phyloP scores from a whole-genome alignment of 2,888 invertebrate genomes.

The Anodontia alba region DNA sequence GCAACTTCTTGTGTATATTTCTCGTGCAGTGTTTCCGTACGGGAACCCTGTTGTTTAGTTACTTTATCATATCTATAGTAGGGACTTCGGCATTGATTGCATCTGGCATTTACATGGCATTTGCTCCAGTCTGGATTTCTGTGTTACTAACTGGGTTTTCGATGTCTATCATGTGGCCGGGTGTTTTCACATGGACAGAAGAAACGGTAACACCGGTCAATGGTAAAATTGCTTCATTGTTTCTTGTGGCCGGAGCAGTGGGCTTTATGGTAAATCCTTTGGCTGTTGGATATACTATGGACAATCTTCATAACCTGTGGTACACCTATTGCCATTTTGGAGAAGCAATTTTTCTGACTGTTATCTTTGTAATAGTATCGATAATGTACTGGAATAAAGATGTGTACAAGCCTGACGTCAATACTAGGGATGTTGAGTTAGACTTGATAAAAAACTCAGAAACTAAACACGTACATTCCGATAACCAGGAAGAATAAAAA shows the following conservation, averaged over 20 bases:
- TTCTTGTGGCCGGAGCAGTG: slow-evolving; percentile 53
- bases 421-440: background rate
- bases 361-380: background rate
- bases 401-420: background rate
- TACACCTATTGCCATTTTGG: background rate
- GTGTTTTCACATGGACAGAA: slow-evolving; percentile 63
- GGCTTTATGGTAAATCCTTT: slow-evolving; percentile 62
- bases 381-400: background rate
- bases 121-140: slow-evolving; percentile 51
- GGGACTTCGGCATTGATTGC: slow-evolving; percentile 42
- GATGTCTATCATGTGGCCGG: slow-evolving; percentile 58
- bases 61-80: slow-evolving; percentile 26
- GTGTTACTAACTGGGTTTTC: slow-evolving; percentile 53
- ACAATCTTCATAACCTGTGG: slow-evolving; percentile 11
- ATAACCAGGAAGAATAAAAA: no score
- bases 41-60: slow-evolving; percentile 39
- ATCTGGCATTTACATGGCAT: slow-evolving; percentile 30
- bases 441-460: background rate
- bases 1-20: slow-evolving; percentile 47
- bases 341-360: background rate
- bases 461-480: background rate
- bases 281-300: slow-evolving; percentile 60
- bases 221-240: slow-evolving; percentile 53
- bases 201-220: slow-evolving; percentile 56
- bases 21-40: slow-evolving; percentile 41